Evolutionary conservation across 1,140 invertebrate species (phyloP), one percentile per base, ranked within the genome.

Genomic region (Pseudomyrmex pallidus): DNA sequence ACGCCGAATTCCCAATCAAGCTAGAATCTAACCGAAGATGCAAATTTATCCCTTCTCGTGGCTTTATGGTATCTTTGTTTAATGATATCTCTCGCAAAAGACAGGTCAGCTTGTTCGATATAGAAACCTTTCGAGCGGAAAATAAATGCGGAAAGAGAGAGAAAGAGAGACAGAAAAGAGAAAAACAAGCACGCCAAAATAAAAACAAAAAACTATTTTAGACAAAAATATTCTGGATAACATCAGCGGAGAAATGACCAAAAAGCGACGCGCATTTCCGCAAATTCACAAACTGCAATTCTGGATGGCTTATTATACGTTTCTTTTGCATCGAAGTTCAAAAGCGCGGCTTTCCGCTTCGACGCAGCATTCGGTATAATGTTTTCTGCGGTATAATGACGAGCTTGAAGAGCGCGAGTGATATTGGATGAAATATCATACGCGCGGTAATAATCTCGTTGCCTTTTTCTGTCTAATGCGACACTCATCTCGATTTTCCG

Each of bases 361-460:
- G 50, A 12, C 20, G 59, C 56, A 15, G 9, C 44, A 62, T 35
- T 50, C 35, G 35, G 5, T 25, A 10, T 22, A 62, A 61, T 5
- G 15, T 74, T 25, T 35, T 5, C 2, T 52, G 46, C 5, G 5
- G 20, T 46, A 12, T 62, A 25, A 59, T 13, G 35, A 22, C 17
- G 25, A 44, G 4, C 35, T 13, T 12, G 8, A 35, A 35, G 35
- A 35, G 15, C n/a, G 46, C 15, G 20, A 74, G 20, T 35, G 15
- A 63, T 74, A 50, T 74, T 13, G 73, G 46, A 62, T 62, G 46
- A 52, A 62, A 63, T 62, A 35, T 61, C 72, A 22, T 74, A 74
- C 57, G 1, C 9, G 8, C 17, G 9, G 2, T 59, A 74, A 61
- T 59, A 74, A 74, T 62, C 15, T 17, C 9, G 13, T 63, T n/a